Evolutionary conservation across 1,140 invertebrate species (phyloP), one percentile per base, ranked within the genome.

Genomic region (Leptinotarsa defecta): DNA sequence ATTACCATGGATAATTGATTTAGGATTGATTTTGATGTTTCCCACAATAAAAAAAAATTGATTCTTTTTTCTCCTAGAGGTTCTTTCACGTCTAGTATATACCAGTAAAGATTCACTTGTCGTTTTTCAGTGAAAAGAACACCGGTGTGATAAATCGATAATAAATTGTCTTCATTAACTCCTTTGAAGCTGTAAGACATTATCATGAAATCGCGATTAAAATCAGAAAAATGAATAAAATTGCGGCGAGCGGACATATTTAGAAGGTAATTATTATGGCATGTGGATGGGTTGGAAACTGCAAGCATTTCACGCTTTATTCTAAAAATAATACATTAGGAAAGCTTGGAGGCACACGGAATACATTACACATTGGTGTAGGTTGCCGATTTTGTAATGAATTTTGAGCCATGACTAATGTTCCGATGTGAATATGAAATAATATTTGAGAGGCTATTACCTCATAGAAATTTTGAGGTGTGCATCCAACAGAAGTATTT

Each of bases 171-270:
- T 57, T 57, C 15, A 57, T 57, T 19, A 57, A 57, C 52, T 57
- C n/a, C n/a, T 57, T 57, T 57, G 52, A 15, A 19, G n/a, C 52
- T 15, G 52, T 19, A 5, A 15, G 52, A 57, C 5, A 57, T 57
- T 57, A 57, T 57, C 15, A 57, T 57, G 52, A 57, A 57, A 57
- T 57, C n/a, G n/a, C 52, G n/a, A 57, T 57, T 19, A 57, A 57
- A 19, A 57, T 57, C n/a, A 17, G n/a, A 57, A 17, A 19, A 57
- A 57, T 57, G 52, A 57, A 57, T 57, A 57, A 57, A 57, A 17
- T 19, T 17, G 52, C 52, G n/a, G n/a, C n/a, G 52, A 57, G 52
- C 52, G 52, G 52, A 57, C 52, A 57, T 57, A 19, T 57, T 57
- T n/a, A 57, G n/a, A 57, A 15, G 17, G 52, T 57, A 57, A 57